phyloP scores from a whole-genome alignment of 92 coral and sea anemone species.

The Siderastrea radians region DNA sequence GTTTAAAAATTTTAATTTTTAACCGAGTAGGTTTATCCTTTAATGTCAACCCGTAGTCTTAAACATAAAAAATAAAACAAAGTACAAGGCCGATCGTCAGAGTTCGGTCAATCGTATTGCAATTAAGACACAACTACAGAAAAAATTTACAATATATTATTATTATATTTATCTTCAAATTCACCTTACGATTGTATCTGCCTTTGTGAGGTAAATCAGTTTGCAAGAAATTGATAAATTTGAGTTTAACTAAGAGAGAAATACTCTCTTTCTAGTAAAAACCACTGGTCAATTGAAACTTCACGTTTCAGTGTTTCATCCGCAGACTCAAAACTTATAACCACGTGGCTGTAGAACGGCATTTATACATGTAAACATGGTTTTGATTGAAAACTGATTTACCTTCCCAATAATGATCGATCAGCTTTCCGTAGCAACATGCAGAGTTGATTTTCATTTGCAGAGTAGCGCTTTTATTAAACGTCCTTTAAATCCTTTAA shows the following conservation, averaged over 20 bases:
- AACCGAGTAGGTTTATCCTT: not conserved
- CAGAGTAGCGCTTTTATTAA: not conserved
- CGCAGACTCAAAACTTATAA: not conserved
- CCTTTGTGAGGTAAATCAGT: not conserved
- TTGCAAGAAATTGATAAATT: not conserved
- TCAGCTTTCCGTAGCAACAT: not conserved
- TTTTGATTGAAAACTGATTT: not conserved
- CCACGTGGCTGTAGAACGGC: not conserved
- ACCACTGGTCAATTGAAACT: not conserved
- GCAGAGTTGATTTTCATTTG: not conserved
- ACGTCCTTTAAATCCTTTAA: not conserved
- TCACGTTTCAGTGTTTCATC: not conserved
- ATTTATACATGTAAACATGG: too few relatives aligned
- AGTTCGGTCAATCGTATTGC: conserved; percentile 16
- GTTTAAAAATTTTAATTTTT: not conserved
- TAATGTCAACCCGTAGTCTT: not conserved
- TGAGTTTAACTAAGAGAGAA: not conserved
- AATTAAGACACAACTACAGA: not conserved
- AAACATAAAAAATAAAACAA: conserved; percentile 1
- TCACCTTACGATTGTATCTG: not conserved
- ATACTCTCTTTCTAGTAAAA: not conserved
- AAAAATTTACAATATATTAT: conserved; percentile 5
- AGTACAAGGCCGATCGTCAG: not conserved
- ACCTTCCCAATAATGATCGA: not conserved
- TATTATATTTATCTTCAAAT: conserved; percentile 22